Evolutionary conservation across 2,113 vertebrate species (phyloP).

Genomic region (Merops nubicus): DNA sequence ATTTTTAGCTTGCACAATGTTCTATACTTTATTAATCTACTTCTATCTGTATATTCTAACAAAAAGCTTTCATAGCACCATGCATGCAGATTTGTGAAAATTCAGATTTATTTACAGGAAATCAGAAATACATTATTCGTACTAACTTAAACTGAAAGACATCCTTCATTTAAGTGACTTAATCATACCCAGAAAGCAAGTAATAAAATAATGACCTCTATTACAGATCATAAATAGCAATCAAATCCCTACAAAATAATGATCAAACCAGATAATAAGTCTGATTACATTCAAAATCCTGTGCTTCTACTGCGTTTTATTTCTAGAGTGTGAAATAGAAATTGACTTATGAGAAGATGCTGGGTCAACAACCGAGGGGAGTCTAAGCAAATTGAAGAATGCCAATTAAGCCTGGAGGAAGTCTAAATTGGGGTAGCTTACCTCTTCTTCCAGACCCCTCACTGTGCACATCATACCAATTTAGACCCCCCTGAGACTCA

Average conservation of each 20-base stretch:
- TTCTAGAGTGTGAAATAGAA: conserved; percentile 66
- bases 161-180: conserved; percentile 76
- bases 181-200: conserved; percentile 72
- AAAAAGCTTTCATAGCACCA: conserved; percentile 34
- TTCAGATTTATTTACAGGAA: conserved; percentile 70
- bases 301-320: conserved; percentile 69
- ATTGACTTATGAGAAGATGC: conserved; percentile 60
- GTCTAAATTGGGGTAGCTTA: neutral
- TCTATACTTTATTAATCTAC: conserved; percentile 52
- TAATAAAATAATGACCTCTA: conserved; percentile 79
- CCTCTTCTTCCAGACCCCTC: neutral
- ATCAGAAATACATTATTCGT: conserved; percentile 75
- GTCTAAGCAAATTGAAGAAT: conserved; percentile 40
- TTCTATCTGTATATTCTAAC: conserved; percentile 58
- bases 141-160: conserved; percentile 71
- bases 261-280: conserved; percentile 80
- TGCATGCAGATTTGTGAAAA: conserved; percentile 49
- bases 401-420: conserved; percentile 44
- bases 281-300: conserved; percentile 74
- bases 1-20: conserved; percentile 49
- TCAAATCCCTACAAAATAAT: conserved; percentile 75
- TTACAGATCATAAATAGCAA: conserved; percentile 79
- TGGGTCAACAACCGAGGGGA: conserved; percentile 32
- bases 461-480: neutral
- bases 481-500: neutral